phyloP scores from a whole-genome alignment of 1,140 invertebrate species.

The Sycophila sp. region DNA sequence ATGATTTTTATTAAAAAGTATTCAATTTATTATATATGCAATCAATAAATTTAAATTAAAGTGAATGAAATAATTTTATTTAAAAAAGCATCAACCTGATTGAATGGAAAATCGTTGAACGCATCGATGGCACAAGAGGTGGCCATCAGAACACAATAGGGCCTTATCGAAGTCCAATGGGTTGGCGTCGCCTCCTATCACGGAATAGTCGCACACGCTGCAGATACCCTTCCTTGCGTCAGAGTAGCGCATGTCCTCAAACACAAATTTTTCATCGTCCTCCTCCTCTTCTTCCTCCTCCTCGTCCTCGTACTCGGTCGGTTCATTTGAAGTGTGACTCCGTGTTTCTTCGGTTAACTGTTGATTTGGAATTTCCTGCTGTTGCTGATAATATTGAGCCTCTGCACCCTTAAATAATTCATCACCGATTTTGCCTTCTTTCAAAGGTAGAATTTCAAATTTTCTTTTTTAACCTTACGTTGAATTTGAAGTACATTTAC shows the following conservation, averaged over 20 bases:
- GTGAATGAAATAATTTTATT: too few species aligned
- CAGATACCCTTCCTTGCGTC: constrained; percentile 48
- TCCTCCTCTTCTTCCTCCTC: constrained; percentile 29
- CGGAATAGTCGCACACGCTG: constrained; percentile 50
- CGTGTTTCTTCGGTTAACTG: constrained; percentile 33
- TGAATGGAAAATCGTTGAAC: constrained; percentile 47
- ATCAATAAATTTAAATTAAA: too few species aligned
- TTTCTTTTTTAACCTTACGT: too few species aligned
- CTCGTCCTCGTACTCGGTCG: constrained; percentile 40
- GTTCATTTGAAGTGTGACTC: constrained; percentile 31
- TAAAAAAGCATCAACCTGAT: constrained; percentile 52
- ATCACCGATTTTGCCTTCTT: too few species aligned
- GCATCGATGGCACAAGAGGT: constrained; percentile 54
- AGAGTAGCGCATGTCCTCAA: constrained; percentile 25
- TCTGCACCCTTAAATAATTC: background rate
- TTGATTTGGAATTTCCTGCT: constrained; percentile 1
- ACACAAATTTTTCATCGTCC: background rate
- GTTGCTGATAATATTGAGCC: background rate
- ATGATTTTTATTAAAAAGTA: too few species aligned
- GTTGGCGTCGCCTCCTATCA: constrained; percentile 36
- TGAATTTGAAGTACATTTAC: too few species aligned
- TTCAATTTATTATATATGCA: too few species aligned
- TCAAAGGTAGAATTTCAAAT: too few species aligned
- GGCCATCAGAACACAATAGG: constrained; percentile 44
- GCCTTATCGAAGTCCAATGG: constrained; percentile 38